A percentile compares a stretch with the other conserved stretches of the same genome.
Conservation (phyloP, 2,113 vertebrate species). For the Pluvianellus socialis region DNA sequence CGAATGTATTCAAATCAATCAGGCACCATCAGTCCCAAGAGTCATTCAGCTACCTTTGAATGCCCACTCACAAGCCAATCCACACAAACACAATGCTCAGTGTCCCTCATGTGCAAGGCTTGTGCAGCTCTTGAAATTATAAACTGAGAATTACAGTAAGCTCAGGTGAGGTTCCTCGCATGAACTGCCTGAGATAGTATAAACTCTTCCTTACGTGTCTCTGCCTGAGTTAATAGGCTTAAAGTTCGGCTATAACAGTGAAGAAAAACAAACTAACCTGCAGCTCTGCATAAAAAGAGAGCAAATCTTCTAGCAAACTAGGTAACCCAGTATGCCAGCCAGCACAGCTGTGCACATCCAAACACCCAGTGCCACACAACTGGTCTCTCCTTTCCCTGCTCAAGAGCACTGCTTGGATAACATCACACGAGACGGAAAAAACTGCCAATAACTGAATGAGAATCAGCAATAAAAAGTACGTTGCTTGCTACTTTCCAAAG, state of each 20-base stretch:
- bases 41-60: background rate
- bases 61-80: background rate
- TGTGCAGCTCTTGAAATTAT: conserved; percentile 4
- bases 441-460: background rate
- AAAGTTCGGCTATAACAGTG: background rate
- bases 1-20: background rate
- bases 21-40: background rate
- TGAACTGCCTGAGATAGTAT: background rate
- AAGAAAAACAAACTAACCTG: background rate
- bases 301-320: background rate
- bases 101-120: background rate
- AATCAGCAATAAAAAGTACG: background rate
- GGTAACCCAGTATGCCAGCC: background rate
- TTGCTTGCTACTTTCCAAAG: background rate
- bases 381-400: background rate
- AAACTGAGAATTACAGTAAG: background rate
- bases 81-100: background rate
- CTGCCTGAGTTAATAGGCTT: background rate
- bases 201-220: background rate
- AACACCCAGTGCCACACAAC: background rate
- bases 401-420: background rate
- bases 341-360: background rate
- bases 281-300: background rate
- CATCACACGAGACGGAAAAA: background rate
- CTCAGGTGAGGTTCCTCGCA: background rate